Conservation (phyloP, 2,113 vertebrate genomes). For the Chionomys nivalis region DNA sequence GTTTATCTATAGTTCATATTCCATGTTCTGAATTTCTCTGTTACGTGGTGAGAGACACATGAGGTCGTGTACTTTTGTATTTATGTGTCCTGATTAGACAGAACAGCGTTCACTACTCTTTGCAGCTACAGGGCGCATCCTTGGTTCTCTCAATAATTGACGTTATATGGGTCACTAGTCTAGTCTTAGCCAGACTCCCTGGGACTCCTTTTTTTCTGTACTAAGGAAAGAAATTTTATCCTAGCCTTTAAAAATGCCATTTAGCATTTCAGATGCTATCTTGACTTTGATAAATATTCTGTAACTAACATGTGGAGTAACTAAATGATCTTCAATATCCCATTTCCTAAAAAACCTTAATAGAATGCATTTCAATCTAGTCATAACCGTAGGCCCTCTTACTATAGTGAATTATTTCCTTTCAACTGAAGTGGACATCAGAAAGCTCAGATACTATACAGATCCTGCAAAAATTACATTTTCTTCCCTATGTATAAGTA, state of each 20-base stretch:
- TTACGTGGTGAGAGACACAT: neutral
- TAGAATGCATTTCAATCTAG: constrained; percentile 12
- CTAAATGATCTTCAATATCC: constrained; percentile 10
- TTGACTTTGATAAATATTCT: constrained; percentile 47
- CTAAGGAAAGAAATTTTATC: neutral
- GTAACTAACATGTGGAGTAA: constrained; percentile 13
- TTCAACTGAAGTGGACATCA: neutral
- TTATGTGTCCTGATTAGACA: neutral
- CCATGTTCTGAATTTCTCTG: neutral
- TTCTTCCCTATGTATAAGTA: neutral
- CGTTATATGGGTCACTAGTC: neutral
- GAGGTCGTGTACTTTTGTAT: constrained; percentile 19
- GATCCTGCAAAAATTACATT: neutral
- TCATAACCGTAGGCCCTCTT: neutral
- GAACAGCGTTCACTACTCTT: neutral
- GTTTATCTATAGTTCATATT: constrained; percentile 1
- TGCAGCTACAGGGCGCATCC: neutral
- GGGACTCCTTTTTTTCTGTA: constrained; percentile 11
- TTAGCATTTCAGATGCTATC: constrained; percentile 43
- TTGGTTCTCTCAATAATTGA: neutral
- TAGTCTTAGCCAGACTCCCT: neutral
- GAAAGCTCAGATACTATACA: neutral
- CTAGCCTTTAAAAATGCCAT: neutral
- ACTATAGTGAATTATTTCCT: neutral
- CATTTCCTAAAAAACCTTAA: neutral